Evolutionary conservation across 2,113 vertebrate species (phyloP).

Genomic region (Spheniscus mendiculus): DNA sequence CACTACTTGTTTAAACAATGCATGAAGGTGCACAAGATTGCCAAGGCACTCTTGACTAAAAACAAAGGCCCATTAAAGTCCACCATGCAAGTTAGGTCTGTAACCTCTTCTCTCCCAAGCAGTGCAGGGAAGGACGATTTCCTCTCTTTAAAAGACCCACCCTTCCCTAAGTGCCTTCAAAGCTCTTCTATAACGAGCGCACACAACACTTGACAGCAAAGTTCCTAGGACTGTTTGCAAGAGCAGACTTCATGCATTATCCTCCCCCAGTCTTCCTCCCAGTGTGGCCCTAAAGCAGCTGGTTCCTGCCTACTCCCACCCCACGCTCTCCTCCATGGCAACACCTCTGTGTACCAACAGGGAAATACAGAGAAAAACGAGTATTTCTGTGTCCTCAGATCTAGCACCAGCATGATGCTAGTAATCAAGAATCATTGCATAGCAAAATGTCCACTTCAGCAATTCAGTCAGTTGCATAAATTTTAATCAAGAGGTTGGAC

Average conservation of each 20-base stretch:
- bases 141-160: background rate
- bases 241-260: background rate
- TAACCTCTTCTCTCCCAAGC: background rate
- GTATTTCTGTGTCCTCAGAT: background rate
- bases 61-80: rapidly evolving
- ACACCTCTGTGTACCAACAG: background rate
- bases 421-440: background rate
- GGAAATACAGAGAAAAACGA: background rate
- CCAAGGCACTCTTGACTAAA: background rate
- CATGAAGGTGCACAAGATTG: rapidly evolving
- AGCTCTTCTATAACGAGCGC: rapidly evolving
- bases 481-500: background rate
- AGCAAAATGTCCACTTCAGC: background rate
- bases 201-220: background rate
- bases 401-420: background rate
- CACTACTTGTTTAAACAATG: rapidly evolving
- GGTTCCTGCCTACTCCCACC: constrained; percentile 32
- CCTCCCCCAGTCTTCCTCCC: background rate
- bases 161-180: rapidly evolving
- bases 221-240: background rate
- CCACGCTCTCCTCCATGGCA: constrained; percentile 58
- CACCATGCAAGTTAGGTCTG: rapidly evolving
- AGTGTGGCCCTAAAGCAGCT: background rate
- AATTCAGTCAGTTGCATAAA: rapidly evolving
- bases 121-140: rapidly evolving